Evolutionary conservation across 2,113 vertebrate genomes (phyloP), one percentile per base, ranked within the genome.

Genomic region (Semnornis frantzii): DNA sequence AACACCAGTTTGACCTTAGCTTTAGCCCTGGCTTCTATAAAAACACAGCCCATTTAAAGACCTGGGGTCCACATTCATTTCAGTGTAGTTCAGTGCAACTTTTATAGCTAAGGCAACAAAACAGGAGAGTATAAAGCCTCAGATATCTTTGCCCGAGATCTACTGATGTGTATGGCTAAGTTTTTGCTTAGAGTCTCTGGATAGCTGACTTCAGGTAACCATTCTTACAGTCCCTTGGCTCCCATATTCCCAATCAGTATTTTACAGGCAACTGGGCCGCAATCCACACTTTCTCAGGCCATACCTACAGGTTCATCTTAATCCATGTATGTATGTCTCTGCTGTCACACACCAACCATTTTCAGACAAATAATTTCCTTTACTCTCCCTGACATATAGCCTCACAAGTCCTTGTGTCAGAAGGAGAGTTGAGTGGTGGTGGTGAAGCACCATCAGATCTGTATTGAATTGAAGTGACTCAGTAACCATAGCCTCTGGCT

Each of bases 141-240:
- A 20, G 5, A 18, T 7, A 23, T 3, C 28, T 73, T 60, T 85
- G 8, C n/a, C 14, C 17, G 70, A 52, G 31, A 82, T 18, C 31
- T 71, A 33, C 15, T 0, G 0, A 55, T 2, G 8, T 19, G 30
- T 37, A 11, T 1, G 2, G 27, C 39, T 9, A 12, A 8, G 10
- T 16, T 75, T 82, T 39, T 63, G 4, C 27, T 59, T 11, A 37
- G 31, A 8, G 28, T 55, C 15, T 68, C 48, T 50, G 17, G 18
- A 74, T 0, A 0, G 19, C 27, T 3, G 12, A 25, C 3, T 54
- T 65, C 24, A 39, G 23, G 34, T 27, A 5, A 28, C 6, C 0
- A 0, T 33, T 70, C 42, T 70, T 27, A 39, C 25, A n/a, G 28
- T 23, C 9, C 28, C 23, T n/a, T 70, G 42, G 16, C 11, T 80